Percentiles rank a stretch among this genome's conserved stretches.
Evolutionary conservation across 2,797 vertebrate species (phyloP).

Genomic region (Aselliscus stoliczkanus): DNA sequence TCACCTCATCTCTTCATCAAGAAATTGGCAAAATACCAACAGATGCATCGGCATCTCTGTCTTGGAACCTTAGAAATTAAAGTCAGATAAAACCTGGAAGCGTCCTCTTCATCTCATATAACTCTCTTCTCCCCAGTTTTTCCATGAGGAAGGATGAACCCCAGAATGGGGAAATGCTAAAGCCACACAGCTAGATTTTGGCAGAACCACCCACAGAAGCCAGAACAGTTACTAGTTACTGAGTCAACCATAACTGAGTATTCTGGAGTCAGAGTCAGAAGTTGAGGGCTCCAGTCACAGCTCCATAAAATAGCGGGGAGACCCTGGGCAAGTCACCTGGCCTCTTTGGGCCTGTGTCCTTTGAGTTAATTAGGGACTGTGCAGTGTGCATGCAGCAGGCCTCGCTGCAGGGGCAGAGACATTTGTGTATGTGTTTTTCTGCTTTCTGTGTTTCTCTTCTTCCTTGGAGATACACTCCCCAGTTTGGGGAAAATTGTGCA

Average conservation of each 20-base stretch:
- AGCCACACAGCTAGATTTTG: not conserved
- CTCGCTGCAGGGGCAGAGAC: not conserved
- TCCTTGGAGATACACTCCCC: not conserved
- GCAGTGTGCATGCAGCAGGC: not conserved
- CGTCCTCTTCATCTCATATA: not conserved
- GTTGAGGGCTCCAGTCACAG: not conserved
- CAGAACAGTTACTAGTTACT: not conserved
- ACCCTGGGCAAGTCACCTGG: not conserved
- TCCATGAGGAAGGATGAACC: not conserved
- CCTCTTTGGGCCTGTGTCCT: not conserved
- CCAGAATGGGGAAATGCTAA: not conserved
- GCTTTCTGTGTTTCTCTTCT: not conserved
- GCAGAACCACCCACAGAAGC: not conserved
- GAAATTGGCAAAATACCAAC: not conserved
- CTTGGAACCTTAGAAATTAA: not conserved
- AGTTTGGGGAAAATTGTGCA: not conserved
- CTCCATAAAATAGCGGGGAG: not conserved
- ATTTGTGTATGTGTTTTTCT: not conserved
- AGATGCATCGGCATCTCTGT: not conserved
- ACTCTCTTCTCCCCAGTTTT: not conserved
- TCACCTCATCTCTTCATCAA: not conserved
- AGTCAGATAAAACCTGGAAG: not conserved
- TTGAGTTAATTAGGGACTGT: not conserved
- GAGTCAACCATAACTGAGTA: not conserved
- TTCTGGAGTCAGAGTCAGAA: not conserved